Evolutionary conservation across 2,888 invertebrate species (phyloP).

Genomic region (Melieria picta): DNA sequence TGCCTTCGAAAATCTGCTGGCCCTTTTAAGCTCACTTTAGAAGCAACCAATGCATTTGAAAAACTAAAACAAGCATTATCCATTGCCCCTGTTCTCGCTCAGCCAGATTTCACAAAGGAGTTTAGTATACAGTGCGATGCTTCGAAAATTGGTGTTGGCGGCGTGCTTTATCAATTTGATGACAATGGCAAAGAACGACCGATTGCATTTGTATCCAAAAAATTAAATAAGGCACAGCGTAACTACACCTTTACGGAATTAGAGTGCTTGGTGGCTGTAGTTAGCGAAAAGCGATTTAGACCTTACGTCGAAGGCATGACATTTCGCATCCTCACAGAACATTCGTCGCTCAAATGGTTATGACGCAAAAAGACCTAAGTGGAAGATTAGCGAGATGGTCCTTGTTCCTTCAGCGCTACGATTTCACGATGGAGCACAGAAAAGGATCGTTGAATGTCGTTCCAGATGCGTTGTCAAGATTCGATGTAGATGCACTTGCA

Average conservation of each 20-base stretch:
- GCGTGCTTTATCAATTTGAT: background rate
- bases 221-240: slow-evolving; percentile 23
- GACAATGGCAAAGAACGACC: background rate
- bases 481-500: slow-evolving; percentile 3
- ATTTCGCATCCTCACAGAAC: slow-evolving; percentile 46
- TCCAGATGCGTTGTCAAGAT: slow-evolving; percentile 15
- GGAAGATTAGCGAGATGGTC: slow-evolving; percentile 4
- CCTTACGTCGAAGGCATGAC: slow-evolving; percentile 40
- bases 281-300: no score
- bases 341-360: slow-evolving; percentile 39
- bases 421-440: slow-evolving; percentile 15
- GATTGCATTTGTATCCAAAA: background rate
- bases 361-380: slow-evolving; percentile 13
- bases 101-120: background rate
- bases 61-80: slow-evolving; percentile 7
- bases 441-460: slow-evolving; percentile 25
- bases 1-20: background rate
- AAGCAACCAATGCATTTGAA: background rate
- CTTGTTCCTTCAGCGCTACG: slow-evolving; percentile 3
- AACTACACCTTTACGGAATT: slow-evolving; percentile 25
- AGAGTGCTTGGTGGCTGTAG: slow-evolving; percentile 27
- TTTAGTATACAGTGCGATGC: slow-evolving; percentile 10
- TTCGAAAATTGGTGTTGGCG: slow-evolving; percentile 3
- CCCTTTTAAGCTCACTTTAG: background rate
- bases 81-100: background rate